Evolutionary conservation across 2,113 vertebrate genomes (phyloP), one percentile per base, ranked within the genome.

Genomic region (Pleuronectes platessa): DNA sequence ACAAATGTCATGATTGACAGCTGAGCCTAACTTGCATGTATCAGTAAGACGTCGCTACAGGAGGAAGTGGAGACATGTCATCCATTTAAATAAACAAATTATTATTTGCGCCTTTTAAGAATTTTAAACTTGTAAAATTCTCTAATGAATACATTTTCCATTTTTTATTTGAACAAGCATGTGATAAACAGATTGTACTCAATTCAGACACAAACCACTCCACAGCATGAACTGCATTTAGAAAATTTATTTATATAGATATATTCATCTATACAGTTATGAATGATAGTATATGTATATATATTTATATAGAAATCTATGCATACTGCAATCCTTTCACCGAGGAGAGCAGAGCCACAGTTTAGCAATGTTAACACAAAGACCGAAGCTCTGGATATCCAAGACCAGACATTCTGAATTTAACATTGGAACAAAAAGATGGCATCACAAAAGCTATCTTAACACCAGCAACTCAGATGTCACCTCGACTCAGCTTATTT

Each of bases 221-320:
- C n/a, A 56, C 21, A 24, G 54, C 54, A 56, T 27, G 14, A 27
- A 58, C 9, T 74, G 74, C 81, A 90, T 92, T 84, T 89, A 87
- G 79, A 90, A 92, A 86, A 89, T 92, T 51, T 92, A 89, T 90
- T 86, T 86, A 82, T 89, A 88, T 83, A 81, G 84, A 85, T 85
- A 85, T 87, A 84, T 87, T 90, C 55, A 92, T 88, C 90, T 88
- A 79, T 91, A 82, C 82, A 84, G 76, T 81, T 53, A 92, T 31
- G 91, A 80, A 68, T 78, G 58, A 88, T 76, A 85, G 78, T 82
- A 72, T 83, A 45, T 90, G 76, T 89, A 76, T 87, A 76, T 87
- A 83, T 63, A 42, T 68, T 76, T 72, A 86, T 85, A 76, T 84
- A 86, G 75, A 91, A 86, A 89, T 85, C 78, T 92, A 92, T 67